Base-by-base conservation (phyloP, 2,113 vertebrate species). In the Pomatorhinus ruficollis region DNA sequence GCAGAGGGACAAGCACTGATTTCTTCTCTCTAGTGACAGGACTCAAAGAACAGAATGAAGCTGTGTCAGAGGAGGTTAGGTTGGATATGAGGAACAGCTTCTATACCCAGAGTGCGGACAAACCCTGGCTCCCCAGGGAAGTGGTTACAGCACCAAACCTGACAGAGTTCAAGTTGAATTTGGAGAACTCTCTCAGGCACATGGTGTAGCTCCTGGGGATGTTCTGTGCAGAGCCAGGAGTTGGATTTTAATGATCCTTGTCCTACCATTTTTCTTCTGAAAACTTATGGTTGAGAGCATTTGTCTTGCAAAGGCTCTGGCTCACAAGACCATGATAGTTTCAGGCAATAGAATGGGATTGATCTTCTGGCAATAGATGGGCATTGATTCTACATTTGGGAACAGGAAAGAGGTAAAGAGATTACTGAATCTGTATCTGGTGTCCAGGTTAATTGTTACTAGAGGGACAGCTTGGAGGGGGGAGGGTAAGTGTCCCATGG, bases 291-390 rank as follows among this genome's bases (percentile, higher is more conserved):
- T 87, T 30, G 64, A 40, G 31, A 60, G 10, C 16, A 69, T 3
- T 56, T 84, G n/a, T 70, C 60, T 74, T 63, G 8, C 64, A 74
- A 17, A 4, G 4, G 6, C 16, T 77, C 24, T 60, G 69, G 25
- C 42, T 87, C 12, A 28, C 0, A 1, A 68, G 22, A 14, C 17
- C 52, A 20, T 2, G 1, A 30, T 24, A 25, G 2, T 72, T 30
- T 64, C n/a, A 57, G 40, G 19, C 28, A 28, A 23, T 4, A 28
- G 39, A 69, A 39, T 19, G 9, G 11, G 33, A 11, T 33, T 52
- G 9, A 23, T 28, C 19, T 24, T 92, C 15, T 65, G 59, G 12
- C 17, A 68, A 40, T 4, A 76, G 11, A 8, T n/a, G 15, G 15
- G 3, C 28, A 57, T 5, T 35, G 25, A 11, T 50, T 49, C 74